Conservation (phyloP, 2,113 vertebrate genomes). For the Ornithorhynchus anatinus region DNA sequence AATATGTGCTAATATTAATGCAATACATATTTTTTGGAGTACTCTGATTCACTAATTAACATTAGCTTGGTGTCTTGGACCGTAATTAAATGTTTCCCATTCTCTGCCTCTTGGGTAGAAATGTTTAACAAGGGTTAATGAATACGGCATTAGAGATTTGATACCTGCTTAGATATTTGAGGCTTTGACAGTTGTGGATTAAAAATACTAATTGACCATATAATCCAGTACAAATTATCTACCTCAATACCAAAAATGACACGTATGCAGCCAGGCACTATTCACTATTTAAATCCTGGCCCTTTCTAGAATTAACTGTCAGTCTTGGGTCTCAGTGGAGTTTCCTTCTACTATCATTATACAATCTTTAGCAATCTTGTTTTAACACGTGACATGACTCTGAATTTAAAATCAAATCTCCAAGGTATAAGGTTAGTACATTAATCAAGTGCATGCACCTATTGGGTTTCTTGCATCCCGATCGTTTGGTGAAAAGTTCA, state of each 20-base stretch:
- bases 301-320: not conserved
- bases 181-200: not conserved
- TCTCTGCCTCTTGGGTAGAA: no score
- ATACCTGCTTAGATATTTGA: slow-evolving; percentile 1
- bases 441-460: not conserved
- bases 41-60: no score
- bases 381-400: not conserved
- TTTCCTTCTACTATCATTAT: not conserved
- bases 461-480: not conserved
- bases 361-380: not conserved
- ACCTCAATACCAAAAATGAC: not conserved
- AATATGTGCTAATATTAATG: no score
- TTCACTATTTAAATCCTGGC: not conserved
- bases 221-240: slow-evolving; percentile 3
- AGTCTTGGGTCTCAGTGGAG: not conserved
- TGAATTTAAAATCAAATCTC: slow-evolving; percentile 9
- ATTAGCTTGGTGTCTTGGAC: no score
- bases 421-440: not conserved
- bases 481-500: not conserved
- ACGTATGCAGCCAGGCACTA: not conserved
- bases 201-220: not conserved
- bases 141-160: not conserved
- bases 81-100: no score
- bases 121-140: no score
- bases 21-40: no score